These are phyloP conservation scores for Ischnura elegans DNA, from an alignment of 2,888 invertebrate species.

Conservation along the genomic window DNA sequence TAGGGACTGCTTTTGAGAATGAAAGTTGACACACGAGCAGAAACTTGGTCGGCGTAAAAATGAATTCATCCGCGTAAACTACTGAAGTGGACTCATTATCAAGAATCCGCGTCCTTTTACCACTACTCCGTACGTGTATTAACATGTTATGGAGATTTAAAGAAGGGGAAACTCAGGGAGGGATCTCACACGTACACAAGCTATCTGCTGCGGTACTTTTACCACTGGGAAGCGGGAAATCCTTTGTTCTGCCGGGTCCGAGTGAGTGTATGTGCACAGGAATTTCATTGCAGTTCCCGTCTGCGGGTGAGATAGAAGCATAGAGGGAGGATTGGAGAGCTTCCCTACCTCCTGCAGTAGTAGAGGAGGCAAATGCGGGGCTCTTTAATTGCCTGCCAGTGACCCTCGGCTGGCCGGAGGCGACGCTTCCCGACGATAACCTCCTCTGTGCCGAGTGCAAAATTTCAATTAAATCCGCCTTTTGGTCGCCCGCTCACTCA, in stretches of 20 bases:
- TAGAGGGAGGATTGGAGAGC: too few relatives aligned
- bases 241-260: background rate
- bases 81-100: background rate
- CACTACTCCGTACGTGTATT: background rate
- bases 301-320: background rate
- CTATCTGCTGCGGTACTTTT: background rate
- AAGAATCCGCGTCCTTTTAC: background rate
- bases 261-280: background rate
- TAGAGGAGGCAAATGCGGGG: background rate
- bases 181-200: background rate
- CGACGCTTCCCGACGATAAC: background rate
- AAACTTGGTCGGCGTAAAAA: too few relatives aligned
- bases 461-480: background rate
- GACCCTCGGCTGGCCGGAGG: background rate
- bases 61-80: background rate
- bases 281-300: background rate
- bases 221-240: background rate
- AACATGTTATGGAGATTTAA: background rate
- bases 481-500: background rate
- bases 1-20: too few relatives aligned
- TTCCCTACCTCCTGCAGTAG: background rate
- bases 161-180: background rate
- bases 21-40: too few relatives aligned
- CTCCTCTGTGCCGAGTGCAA: background rate
- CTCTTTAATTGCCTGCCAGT: background rate